phyloP scores from a whole-genome alignment of 2,797 vertebrate genomes.

The Megalops cyprinoides region DNA sequence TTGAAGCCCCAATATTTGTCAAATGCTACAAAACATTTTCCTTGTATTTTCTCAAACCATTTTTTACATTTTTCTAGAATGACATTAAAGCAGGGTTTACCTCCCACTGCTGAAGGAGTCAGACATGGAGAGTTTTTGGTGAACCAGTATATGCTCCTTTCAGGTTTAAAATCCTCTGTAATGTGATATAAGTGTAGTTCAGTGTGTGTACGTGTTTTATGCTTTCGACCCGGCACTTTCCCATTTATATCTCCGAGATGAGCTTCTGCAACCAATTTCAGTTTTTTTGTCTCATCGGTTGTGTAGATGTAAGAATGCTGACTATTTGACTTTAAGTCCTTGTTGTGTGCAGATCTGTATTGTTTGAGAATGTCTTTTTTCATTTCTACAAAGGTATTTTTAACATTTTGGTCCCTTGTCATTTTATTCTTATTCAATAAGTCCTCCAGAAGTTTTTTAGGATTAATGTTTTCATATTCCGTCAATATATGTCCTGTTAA shows the following conservation, averaged over 20 bases:
- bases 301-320: conserved; percentile 3
- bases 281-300: neutral
- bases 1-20: conserved; percentile 1
- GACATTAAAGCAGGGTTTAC: conserved; percentile 1
- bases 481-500: neutral
- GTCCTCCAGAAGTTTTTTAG: neutral
- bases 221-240: neutral
- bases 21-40: conserved; percentile 24
- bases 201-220: neutral
- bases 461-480: neutral
- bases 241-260: neutral
- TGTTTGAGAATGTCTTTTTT: neutral
- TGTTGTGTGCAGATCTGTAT: neutral
- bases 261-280: neutral
- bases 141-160: conserved; percentile 16
- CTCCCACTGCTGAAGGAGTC: neutral
- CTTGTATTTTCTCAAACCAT: neutral
- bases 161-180: neutral
- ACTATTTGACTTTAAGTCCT: no score
- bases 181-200: neutral
- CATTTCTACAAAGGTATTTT: neutral
- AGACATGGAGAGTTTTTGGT: conserved; percentile 28
- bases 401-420: neutral
- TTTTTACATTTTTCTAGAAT: conserved; percentile 15
- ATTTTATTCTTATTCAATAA: neutral